Conservation (phyloP, 2,888 invertebrate species). For the Polyommatus icarus region DNA sequence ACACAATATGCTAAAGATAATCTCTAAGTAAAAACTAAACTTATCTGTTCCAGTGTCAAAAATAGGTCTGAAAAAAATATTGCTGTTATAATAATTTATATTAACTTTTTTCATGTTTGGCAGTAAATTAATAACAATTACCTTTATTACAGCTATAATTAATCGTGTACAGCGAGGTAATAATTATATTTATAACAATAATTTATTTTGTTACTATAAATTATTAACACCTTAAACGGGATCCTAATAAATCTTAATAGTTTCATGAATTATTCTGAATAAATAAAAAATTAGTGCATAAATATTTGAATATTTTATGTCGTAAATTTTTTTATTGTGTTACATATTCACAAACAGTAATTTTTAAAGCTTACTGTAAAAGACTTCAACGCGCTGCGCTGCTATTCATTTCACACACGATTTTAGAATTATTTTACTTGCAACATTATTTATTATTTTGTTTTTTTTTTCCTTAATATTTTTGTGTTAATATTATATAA, state of each 20-base stretch:
- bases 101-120: no score
- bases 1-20: background rate
- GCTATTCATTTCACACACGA: background rate
- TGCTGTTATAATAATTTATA: no score
- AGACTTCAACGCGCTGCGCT: constrained; percentile 9
- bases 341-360: background rate
- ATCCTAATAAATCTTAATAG: background rate
- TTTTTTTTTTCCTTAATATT: background rate
- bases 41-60: no score
- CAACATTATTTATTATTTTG: background rate
- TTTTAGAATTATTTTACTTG: background rate
- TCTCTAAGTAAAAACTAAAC: background rate
- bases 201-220: background rate
- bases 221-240: background rate
- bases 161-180: background rate
- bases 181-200: no score
- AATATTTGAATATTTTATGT: background rate
- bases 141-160: background rate
- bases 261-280: background rate
- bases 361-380: background rate
- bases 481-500: background rate
- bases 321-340: background rate
- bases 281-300: background rate
- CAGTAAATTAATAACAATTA: constrained; percentile 1
- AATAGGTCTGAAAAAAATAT: no score